Base-by-base conservation (phyloP, 2,113 vertebrate genomes). In the Triplophysa tibetana region DNA sequence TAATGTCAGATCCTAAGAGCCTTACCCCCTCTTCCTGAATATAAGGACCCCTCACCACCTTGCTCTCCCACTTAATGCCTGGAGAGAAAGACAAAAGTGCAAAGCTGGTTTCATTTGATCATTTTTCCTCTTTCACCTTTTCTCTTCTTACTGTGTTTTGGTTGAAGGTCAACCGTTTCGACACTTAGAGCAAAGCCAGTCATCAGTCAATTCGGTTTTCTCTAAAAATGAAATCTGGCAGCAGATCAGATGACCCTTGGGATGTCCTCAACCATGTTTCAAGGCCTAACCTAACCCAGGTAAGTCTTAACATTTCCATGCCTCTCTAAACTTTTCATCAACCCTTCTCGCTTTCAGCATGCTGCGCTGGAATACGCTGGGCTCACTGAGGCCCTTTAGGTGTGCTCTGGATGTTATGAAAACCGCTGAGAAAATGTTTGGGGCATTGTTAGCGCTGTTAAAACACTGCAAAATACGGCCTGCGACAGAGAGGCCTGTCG, bases 1-100 rank as follows among this genome's bases (percentile, higher is more conserved):
- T 87, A 88, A 91, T 88, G 89, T 76, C 56, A 78, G 83, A 88
- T 90, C 89, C 86, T 87, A 85, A 78, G 5, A 70, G 82, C 80
- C 82, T 63, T 82, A 61, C 60, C 83, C 79, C 78, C 77, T 86
- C 24, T 74, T 89, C 85, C 89, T 89, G 86, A 87, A 83, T 86
- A 85, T 45, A 77, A 87, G 69, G 78, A 87, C 80, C 82, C 12
- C 75, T 80, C 62, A 50, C 78, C 16, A 72, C 52, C 45, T 58
- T 50, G 52, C 43, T 60, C 26, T 72, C 75, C 52, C 65, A 70
- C 61, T 48, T 29, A 73, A 26, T 75, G 81, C 78, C 80, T 69
- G 80, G 74, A 70, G 77, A 66, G 81, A 72, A 81, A 81, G 78
- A 78, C 73, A 82, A 82, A 84, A 78, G 83, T 78, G 64, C 79